Evolutionary conservation across 2,888 invertebrate genomes (phyloP), one percentile per base, ranked within the genome.

Genomic region (Meliscaeva auricollis): DNA sequence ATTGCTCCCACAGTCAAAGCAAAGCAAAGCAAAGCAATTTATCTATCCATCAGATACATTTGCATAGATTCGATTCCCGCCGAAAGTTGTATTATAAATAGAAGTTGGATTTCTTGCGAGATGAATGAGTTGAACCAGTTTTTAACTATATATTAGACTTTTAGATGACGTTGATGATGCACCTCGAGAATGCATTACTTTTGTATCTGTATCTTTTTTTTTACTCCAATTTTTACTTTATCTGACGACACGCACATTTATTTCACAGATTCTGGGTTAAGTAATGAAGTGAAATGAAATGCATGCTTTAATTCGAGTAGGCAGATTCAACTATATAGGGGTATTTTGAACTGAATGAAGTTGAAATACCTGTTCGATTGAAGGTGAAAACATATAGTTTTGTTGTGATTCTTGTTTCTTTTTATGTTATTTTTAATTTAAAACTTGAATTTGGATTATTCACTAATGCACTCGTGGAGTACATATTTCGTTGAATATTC

Each of bases 1-100:
- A 85, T 77, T 81, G 85, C 73, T 78, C 82, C 78, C 74, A 74
- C 82, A 62, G 72, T 11, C 9, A 9, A 9, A 38, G 11, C 8
- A 38, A 38, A n/a, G n/a, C n/a, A n/a, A 38, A 38, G 38, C 15
- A 64, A 26, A 38, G 46, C 68, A 60, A 64, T 79, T 54, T 62
- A 73, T 60, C 17, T n/a, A 72, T 50, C 64, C 22, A 54, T 69
- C n/a, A 50, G 48, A 50, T 66, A 9, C 79, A 84, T 84, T 80
- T 84, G 52, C 75, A 80, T 84, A 54, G 46, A 72, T 68, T 52
- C n/a, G 2, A 38, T 56, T 64, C 30, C 56, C 83, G 83, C 84
- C 84, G 75, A 84, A 68, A 84, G 75, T 72, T 76, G 46, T 46
- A 64, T 41, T 22, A 2, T 2, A 44, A 22, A 6, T 13, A 44